Evolutionary conservation across 1,140 invertebrate species (phyloP).

Genomic region (Agrilus planipennis): DNA sequence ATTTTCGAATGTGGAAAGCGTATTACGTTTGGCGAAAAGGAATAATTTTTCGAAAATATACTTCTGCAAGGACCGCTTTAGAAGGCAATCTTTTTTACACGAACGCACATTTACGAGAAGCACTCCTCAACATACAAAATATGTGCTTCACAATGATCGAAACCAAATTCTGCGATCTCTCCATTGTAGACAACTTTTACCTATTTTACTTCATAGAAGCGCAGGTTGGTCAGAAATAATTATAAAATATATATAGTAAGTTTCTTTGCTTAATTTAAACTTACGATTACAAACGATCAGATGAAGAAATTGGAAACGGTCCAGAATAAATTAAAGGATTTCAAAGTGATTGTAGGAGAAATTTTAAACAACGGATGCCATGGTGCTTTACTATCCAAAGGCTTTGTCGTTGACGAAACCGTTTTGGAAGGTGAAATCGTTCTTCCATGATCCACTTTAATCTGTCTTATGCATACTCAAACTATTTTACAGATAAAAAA

Average conservation of each 20-base stretch:
- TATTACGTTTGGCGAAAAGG: slow-evolving; percentile 71
- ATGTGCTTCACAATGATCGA: slow-evolving; percentile 56
- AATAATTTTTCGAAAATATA: slow-evolving; percentile 56
- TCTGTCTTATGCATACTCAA: not conserved
- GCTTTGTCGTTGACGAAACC: slow-evolving; percentile 40
- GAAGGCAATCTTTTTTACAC: slow-evolving; percentile 58
- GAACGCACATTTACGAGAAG: slow-evolving; percentile 55
- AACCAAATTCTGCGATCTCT: slow-evolving; percentile 45
- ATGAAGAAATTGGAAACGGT: slow-evolving; percentile 42
- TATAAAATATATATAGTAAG: not conserved
- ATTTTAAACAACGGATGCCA: slow-evolving; percentile 57
- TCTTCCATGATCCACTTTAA: not conserved
- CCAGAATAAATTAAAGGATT: slow-evolving; percentile 42
- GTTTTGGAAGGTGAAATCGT: not conserved
- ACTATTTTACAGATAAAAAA: slow-evolving; percentile 15
- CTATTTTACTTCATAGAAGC: slow-evolving; percentile 55
- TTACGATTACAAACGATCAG: no score
- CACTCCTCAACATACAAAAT: slow-evolving; percentile 53
- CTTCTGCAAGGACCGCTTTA: slow-evolving; percentile 43
- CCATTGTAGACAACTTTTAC: slow-evolving; percentile 42
- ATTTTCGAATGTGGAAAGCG: slow-evolving; percentile 69
- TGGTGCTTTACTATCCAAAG: slow-evolving; percentile 55
- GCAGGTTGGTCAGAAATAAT: slow-evolving; percentile 36
- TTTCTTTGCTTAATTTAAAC: no score
- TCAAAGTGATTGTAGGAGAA: slow-evolving; percentile 46